A percentile compares a stretch with the other conserved stretches of the same genome.
Evolutionary conservation across 2,797 vertebrate species (phyloP).

Genomic region (Harpagifer antarcticus): DNA sequence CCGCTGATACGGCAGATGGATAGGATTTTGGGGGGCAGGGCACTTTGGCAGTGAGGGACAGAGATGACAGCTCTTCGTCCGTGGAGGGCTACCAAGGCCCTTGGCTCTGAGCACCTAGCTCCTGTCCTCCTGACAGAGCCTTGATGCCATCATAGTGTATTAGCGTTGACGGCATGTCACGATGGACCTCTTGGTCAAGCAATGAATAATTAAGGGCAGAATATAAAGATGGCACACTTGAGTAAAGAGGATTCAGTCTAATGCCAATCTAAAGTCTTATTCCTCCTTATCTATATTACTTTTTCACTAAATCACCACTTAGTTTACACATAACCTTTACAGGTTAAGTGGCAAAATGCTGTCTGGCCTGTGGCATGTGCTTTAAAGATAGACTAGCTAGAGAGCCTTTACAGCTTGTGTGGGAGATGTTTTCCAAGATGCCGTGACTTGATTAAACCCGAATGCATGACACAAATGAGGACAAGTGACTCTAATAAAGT

Average conservation of each 20-base stretch:
- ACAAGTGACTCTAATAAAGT: conserved; percentile 80
- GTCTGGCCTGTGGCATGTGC: conserved; percentile 45
- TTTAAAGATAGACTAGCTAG: conserved; percentile 20
- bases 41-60: conserved; percentile 68
- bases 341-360: conserved; percentile 31
- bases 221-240: conserved; percentile 56
- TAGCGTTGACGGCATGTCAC: conserved; percentile 75
- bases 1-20: conserved; percentile 80
- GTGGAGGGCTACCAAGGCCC: conserved; percentile 70
- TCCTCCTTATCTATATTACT: background rate
- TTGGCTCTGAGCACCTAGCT: conserved; percentile 73
- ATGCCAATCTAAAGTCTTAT: conserved; percentile 21
- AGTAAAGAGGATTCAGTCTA: conserved; percentile 41
- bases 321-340: background rate
- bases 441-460: conserved; percentile 62
- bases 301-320: conserved; percentile 19
- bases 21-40: conserved; percentile 63
- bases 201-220: conserved; percentile 54
- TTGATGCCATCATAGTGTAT: conserved; percentile 78
- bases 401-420: conserved; percentile 47
- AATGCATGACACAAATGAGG: conserved; percentile 75
- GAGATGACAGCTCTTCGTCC: conserved; percentile 77
- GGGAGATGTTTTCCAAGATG: conserved; percentile 61
- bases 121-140: conserved; percentile 75
- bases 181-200: conserved; percentile 57